A percentile compares a stretch with the other conserved stretches of the same genome.
phyloP scores from a whole-genome alignment of 2,797 vertebrate genomes.

The Champsocephalus esox region DNA sequence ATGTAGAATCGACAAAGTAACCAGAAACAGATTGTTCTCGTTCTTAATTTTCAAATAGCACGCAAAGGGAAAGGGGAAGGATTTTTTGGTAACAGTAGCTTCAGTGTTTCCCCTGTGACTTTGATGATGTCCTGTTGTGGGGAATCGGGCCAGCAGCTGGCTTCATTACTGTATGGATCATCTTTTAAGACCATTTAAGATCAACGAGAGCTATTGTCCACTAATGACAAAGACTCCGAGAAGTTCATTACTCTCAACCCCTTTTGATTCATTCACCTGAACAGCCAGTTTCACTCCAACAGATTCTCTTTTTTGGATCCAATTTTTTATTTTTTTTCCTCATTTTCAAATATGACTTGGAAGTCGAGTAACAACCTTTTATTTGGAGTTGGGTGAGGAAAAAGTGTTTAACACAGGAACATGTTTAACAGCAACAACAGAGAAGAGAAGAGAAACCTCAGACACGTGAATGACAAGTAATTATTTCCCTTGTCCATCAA shows the following conservation, averaged over 20 bases:
- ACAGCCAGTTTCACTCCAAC: slow-evolving; percentile 16
- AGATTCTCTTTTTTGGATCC: slow-evolving; percentile 1
- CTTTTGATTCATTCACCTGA: slow-evolving; percentile 70
- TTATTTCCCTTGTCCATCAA: slow-evolving; percentile 88
- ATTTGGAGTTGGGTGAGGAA: slow-evolving; percentile 58
- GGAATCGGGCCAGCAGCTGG: slow-evolving; percentile 78
- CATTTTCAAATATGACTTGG: slow-evolving; percentile 50
- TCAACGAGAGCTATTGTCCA: slow-evolving; percentile 75
- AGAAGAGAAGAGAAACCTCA: slow-evolving; percentile 77
- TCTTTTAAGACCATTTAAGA: slow-evolving; percentile 88
- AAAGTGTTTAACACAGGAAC: slow-evolving; percentile 77
- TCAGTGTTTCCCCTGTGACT: slow-evolving; percentile 64
- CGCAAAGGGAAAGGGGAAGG: slow-evolving; percentile 20
- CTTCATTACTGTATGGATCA: slow-evolving; percentile 89
- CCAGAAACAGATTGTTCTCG: slow-evolving; percentile 51
- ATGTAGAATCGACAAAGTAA: slow-evolving; percentile 45
- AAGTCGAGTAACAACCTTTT: slow-evolving; percentile 54
- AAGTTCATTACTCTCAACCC: slow-evolving; percentile 80
- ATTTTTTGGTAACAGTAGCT: slow-evolving; percentile 59
- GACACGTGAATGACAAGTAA: slow-evolving; percentile 88
- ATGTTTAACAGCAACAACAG: slow-evolving; percentile 80
- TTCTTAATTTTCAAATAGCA: slow-evolving; percentile 33
- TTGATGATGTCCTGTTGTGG: slow-evolving; percentile 80
- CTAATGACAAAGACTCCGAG: slow-evolving; percentile 75
- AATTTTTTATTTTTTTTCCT: slow-evolving; percentile 34